Evolutionary conservation across 2,888 invertebrate genomes (phyloP).

Genomic region (Gari tellinella): DNA sequence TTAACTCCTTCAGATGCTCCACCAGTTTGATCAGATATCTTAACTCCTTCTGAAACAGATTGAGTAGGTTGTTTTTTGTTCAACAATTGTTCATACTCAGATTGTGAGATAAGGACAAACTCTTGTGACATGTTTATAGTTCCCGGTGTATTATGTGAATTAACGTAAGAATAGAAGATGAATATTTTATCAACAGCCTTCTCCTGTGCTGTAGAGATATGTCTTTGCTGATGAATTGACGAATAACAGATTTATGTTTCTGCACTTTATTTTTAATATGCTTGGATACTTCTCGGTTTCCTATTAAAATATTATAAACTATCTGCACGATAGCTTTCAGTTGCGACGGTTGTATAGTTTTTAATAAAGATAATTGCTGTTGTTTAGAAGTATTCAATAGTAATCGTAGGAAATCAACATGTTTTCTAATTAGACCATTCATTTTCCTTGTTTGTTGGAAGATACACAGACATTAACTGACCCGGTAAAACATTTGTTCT

Average conservation of each 20-base stretch:
- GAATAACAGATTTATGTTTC: constrained; percentile 39
- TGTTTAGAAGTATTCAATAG: constrained; percentile 15
- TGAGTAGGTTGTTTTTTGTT: no score
- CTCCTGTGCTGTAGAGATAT: constrained; percentile 27
- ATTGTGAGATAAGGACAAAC: no score
- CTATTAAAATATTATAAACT: constrained; percentile 27
- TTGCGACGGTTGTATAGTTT: constrained; percentile 27
- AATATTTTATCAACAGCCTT: constrained; percentile 20
- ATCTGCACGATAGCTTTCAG: constrained; percentile 32
- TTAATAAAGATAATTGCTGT: constrained; percentile 18
- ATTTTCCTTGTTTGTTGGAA: constrained; percentile 20
- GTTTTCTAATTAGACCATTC: constrained; percentile 13
- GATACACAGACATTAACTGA: constrained; percentile 45
- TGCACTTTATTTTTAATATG: constrained; percentile 30
- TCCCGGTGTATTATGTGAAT: no score
- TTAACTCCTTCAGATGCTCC: no score
- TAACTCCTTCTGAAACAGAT: no score
- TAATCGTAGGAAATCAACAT: constrained; percentile 30
- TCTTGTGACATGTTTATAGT: no score
- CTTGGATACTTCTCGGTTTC: constrained; percentile 9
- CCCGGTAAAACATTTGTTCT: constrained; percentile 50
- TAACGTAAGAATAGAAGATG: constrained; percentile 27
- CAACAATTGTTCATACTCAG: no score
- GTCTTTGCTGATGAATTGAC: constrained; percentile 35
- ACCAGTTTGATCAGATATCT: no score